phyloP scores from a whole-genome alignment of 2,797 vertebrate species.

The Eulemur mongoz region DNA sequence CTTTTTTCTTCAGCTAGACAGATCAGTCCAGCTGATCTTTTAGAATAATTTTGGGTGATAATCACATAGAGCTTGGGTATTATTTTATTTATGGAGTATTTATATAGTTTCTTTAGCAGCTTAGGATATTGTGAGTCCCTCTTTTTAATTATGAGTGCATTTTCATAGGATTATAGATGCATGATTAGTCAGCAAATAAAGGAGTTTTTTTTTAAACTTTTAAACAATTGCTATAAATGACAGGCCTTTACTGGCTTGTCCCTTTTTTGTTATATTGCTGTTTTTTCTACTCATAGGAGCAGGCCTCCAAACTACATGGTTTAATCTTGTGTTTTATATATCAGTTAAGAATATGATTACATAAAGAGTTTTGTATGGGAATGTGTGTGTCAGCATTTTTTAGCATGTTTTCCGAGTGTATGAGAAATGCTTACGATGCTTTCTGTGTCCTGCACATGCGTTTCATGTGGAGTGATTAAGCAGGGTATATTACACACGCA shows the following conservation, averaged over 20 bases:
- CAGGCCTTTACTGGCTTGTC: background rate
- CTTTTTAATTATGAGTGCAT: background rate
- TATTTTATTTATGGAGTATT: conserved; percentile 17
- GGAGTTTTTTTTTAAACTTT: background rate
- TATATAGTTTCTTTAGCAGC: conserved; percentile 33
- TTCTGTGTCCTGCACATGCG: background rate
- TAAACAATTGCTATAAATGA: background rate
- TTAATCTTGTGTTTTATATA: background rate
- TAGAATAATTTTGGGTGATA: background rate
- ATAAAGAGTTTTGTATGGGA: background rate
- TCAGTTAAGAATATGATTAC: conserved; percentile 18
- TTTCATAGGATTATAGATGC: conserved; percentile 30
- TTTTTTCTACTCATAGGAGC: background rate
- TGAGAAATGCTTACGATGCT: background rate
- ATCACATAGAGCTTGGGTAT: background rate
- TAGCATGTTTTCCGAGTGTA: background rate
- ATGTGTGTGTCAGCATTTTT: background rate
- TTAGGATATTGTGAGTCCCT: background rate
- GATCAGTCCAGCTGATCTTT: background rate
- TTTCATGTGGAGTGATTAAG: background rate
- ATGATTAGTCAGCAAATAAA: background rate
- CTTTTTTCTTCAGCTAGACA: conserved; percentile 36
- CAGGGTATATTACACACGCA: rapidly evolving
- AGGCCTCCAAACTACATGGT: background rate
- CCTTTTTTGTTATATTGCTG: background rate